Conservation (phyloP, 2,797 vertebrate species). For the Helostoma temminkii region DNA sequence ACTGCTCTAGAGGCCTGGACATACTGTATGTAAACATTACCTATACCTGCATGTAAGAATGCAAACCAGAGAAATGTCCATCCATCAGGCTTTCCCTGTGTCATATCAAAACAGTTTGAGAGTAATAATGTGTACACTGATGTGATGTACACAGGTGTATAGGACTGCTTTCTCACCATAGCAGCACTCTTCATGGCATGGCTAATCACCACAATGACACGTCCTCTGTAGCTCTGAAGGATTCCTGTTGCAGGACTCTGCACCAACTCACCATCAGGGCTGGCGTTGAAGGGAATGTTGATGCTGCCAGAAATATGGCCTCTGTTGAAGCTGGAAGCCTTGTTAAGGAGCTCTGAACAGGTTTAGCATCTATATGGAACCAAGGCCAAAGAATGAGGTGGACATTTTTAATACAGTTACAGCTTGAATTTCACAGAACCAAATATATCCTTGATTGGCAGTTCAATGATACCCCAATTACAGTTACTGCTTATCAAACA, state of each 20-base stretch:
- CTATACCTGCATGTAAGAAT: too few species aligned
- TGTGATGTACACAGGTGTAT: not conserved
- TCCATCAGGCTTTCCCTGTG: too few species aligned
- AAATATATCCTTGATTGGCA: not conserved
- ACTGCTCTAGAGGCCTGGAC: too few species aligned
- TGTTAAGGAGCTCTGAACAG: conserved; percentile 58
- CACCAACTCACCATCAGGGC: conserved; percentile 88
- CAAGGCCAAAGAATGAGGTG: not conserved
- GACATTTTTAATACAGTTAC: not conserved
- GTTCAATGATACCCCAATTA: too few species aligned
- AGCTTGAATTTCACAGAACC: not conserved
- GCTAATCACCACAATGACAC: conserved; percentile 94
- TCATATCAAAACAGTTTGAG: too few species aligned
- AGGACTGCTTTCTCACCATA: conserved; percentile 82
- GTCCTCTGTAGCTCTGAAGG: conserved; percentile 91
- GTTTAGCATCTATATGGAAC: not conserved
- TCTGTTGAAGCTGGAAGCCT: conserved; percentile 87
- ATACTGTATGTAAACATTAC: too few species aligned
- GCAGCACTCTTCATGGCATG: conserved; percentile 88
- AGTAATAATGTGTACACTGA: not conserved
- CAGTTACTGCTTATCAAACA: not conserved
- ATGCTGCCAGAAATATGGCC: conserved; percentile 96
- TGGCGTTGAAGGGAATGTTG: conserved; percentile 89
- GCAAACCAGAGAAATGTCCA: too few species aligned
- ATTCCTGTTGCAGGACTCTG: conserved; percentile 86